Conservation (phyloP, 2,888 invertebrate genomes). For the Eilema depressum region DNA sequence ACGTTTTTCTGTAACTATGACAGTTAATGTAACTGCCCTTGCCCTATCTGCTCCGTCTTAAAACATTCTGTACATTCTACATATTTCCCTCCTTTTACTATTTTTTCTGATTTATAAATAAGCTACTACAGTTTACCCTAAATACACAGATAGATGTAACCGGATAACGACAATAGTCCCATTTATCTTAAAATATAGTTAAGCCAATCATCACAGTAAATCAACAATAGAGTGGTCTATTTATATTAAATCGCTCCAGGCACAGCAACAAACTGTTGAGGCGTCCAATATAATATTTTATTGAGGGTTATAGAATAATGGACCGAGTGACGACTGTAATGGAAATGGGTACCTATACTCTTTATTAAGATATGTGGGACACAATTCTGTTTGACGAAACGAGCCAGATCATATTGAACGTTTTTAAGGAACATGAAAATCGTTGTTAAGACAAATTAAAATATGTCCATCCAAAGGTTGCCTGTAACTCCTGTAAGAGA, state of each 20-base stretch:
- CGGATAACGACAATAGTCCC: slow-evolving; percentile 6
- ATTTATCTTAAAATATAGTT: not conserved
- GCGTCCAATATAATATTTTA: slow-evolving; percentile 8
- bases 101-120: not conserved
- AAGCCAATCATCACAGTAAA: not conserved
- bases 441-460: too few relatives aligned
- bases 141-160: not conserved
- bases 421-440: not conserved
- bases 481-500: too few relatives aligned
- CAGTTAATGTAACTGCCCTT: too few relatives aligned
- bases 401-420: not conserved
- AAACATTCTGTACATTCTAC: too few relatives aligned
- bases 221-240: slow-evolving; percentile 4
- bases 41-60: too few relatives aligned
- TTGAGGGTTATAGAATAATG: slow-evolving; percentile 8
- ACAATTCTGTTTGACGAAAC: not conserved
- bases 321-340: not conserved
- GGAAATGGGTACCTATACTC: not conserved
- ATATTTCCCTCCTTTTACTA: not conserved
- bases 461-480: too few relatives aligned
- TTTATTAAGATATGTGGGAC: not conserved
- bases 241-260: slow-evolving; percentile 2
- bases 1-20: too few relatives aligned
- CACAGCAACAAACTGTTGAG: not conserved
- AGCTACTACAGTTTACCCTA: not conserved